Evolutionary conservation across 2,797 vertebrate genomes (phyloP), one percentile per base, ranked within the genome.

Genomic region (Anabacerthia variegaticeps): DNA sequence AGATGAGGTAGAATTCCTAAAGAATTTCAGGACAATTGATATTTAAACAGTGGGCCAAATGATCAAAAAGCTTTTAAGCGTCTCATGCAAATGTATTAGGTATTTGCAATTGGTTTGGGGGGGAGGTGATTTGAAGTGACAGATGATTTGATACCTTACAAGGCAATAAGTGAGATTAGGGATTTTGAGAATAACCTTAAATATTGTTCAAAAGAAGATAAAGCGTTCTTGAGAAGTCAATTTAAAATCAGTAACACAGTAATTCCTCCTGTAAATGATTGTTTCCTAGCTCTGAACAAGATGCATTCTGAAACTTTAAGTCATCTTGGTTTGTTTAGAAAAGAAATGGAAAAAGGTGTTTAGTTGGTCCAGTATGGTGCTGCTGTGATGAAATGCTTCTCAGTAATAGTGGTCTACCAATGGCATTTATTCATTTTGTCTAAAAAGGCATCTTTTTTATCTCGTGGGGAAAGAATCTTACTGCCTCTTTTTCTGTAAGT

Each of bases 371-470:
- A 6, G 12, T 41, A 0, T 63, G 14, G 6, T 80, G 23, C 39
- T 76, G 2, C 27, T 80, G 59, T 73, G 55, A n/a, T 77, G 37
- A 51, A 46, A 30, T 71, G 7, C 43, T 85, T 92, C 12, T 77
- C 24, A 19, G 43, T 73, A 76, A 55, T 46, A 79, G 14, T 67
- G 21, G 13, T 59, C 30, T 22, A 52, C 12, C 11, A 16, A 4
- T n/a, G 16, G 16, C 3, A 16, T 59, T 62, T 89, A 55, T 58
- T 78, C 0, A 22, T 92, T 88, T 66, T 85, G 4, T 63, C 22
- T 71, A 30, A 85, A 78, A 80, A 26, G 2, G 12, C 0, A 0
- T 32, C 51, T 85, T 56, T 0, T 2, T 36, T 72, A 8, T n/a
- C 65, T 89, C 9, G n/a, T 66, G 26, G 22, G 21, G 12, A 69